Evolutionary conservation across 2,888 invertebrate genomes (phyloP).

Genomic region (Formica aserva): DNA sequence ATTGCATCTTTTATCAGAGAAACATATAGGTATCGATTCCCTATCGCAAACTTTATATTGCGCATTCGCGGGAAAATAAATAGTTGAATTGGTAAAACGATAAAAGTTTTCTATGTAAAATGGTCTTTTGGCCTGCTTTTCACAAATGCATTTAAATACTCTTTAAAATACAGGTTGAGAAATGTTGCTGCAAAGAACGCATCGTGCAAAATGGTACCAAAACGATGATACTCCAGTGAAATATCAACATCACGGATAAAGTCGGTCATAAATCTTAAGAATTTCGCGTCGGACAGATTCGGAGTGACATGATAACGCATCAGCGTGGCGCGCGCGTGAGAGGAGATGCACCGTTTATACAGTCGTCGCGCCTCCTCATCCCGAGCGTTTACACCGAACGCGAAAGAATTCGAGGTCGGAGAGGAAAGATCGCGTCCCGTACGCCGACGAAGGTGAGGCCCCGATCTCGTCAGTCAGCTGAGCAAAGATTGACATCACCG

Average conservation of each 20-base stretch:
- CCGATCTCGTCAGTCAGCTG: slow-evolving; percentile 65
- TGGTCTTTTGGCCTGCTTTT: background rate
- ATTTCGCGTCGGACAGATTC: slow-evolving; percentile 42
- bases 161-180: background rate
- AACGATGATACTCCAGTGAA: slow-evolving; percentile 3
- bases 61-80: background rate
- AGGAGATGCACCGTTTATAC: slow-evolving; percentile 22
- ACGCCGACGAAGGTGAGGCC: slow-evolving; percentile 59
- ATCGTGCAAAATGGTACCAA: background rate
- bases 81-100: background rate
- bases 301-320: slow-evolving; percentile 34
- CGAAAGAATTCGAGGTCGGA: slow-evolving; percentile 64
- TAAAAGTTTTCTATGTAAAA: background rate
- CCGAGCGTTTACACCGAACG: slow-evolving; percentile 43
- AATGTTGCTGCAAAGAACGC: background rate
- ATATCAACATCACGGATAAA: slow-evolving; percentile 20
- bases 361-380: slow-evolving; percentile 11
- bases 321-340: background rate
- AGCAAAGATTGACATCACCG: slow-evolving; percentile 78
- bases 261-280: slow-evolving; percentile 29
- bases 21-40: background rate
- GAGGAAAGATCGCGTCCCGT: slow-evolving; percentile 37
- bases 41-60: background rate
- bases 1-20: background rate
- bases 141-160: background rate